Evolutionary conservation across 2,888 invertebrate species (phyloP).

Genomic region (Fragum whitleyi): DNA sequence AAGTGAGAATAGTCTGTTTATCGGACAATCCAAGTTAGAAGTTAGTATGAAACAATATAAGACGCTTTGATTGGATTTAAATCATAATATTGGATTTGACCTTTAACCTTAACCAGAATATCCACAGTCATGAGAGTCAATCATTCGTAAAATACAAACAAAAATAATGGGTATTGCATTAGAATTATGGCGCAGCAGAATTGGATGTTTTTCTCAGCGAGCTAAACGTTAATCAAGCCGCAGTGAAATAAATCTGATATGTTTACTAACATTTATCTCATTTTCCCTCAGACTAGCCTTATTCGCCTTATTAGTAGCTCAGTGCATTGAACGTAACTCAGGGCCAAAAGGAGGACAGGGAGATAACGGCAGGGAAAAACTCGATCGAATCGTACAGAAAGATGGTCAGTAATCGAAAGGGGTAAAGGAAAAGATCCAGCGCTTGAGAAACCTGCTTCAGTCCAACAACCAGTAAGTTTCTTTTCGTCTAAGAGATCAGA

Average conservation of each 20-base stretch:
- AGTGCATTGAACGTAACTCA: neutral
- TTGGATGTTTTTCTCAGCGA: constrained; percentile 2
- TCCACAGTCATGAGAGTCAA: too few species aligned
- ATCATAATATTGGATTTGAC: too few species aligned
- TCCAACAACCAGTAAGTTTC: neutral
- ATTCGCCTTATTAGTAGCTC: constrained; percentile 6
- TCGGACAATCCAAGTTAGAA: too few species aligned
- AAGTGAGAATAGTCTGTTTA: too few species aligned
- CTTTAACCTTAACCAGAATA: too few species aligned
- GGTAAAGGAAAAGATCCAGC: neutral
- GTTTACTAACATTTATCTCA: neutral
- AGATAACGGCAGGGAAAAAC: neutral
- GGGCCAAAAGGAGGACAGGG: constrained; percentile 10
- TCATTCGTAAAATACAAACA: too few species aligned
- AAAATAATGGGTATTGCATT: constrained; percentile 9
- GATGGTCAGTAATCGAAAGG: neutral
- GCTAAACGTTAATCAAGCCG: neutral
- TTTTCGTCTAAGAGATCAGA: neutral
- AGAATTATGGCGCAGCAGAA: constrained; percentile 1
- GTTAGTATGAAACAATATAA: too few species aligned
- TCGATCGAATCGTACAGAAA: neutral
- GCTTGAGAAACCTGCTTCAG: neutral
- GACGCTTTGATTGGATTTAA: too few species aligned
- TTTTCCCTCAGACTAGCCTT: constrained; percentile 8
- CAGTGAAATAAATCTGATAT: neutral